Base-by-base conservation (phyloP, 2,113 vertebrate species). In the Amphilophus citrinellus region DNA sequence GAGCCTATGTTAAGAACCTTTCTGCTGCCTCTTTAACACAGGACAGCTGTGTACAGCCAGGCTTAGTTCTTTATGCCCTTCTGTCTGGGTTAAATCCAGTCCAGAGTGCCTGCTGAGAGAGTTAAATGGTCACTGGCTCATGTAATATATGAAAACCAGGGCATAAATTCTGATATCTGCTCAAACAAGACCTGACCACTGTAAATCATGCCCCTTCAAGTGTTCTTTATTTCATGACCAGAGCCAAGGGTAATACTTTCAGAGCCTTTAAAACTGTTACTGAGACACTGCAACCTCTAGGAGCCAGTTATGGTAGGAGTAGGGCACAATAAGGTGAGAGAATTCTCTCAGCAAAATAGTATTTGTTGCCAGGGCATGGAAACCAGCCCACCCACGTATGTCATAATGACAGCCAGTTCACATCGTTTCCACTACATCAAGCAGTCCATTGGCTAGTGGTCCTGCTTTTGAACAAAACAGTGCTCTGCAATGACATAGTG, bases 371-470 rank as follows among this genome's bases (percentile, higher is more conserved):
- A 14, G 80, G 79, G 83, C 83, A 61, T 4, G 77, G 42, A 80
- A 83, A 78, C 42, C 73, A 59, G 60, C 79, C 84, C 79, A 71
- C 87, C 86, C 90, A 86, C 88, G 82, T 88, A 79, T 92, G 90
- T 87, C 90, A 91, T 93, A 79, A 82, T 89, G 84, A 91, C 91
- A 89, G 84, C 75, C 61, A 42, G 82, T 80, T 83, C 61, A 15
- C 68, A 87, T 94, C 63, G 62, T 93, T 94, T 92, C 90, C 93
- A 86, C 80, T 88, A 80, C 91, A 93, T 93, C 83, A 87, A 82
- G 87, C 90, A 90, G 84, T 91, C 87, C 89, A 88, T 91, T 94
- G 91, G 93, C 87, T 68, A 77, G 79, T 75, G 47, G 88, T 90
- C 87, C 88, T 91, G 84, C 87, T 81, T 84, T 84, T 84, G 84